Evolutionary conservation across 2,888 invertebrate species (phyloP).

Genomic region (Xestoiulus laeticollis): DNA sequence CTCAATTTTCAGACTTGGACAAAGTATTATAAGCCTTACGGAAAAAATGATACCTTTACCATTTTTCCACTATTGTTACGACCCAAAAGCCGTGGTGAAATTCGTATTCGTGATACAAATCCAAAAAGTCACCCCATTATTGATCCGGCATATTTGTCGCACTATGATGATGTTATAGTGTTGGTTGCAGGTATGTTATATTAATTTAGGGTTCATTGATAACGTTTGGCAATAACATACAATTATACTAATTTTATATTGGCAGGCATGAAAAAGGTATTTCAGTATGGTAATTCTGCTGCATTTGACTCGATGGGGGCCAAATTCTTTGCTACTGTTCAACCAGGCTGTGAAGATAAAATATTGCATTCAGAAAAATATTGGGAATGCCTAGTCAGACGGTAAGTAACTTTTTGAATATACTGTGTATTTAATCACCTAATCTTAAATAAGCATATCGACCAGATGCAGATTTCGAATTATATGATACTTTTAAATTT

Average conservation of each 20-base stretch:
- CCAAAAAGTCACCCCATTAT: constrained; percentile 88
- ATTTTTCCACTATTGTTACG: constrained; percentile 77
- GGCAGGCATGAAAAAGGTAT: not conserved
- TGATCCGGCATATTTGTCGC: constrained; percentile 90
- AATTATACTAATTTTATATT: not conserved
- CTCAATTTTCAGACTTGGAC: not conserved
- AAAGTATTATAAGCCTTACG: not conserved
- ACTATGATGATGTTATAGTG: constrained; percentile 78
- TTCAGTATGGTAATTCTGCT: not conserved
- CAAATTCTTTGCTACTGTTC: not conserved
- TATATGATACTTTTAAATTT: no score
- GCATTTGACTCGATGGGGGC: not conserved
- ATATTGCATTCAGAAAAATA: not conserved
- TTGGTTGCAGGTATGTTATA: constrained; percentile 74
- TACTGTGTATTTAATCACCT: not conserved
- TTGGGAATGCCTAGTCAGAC: not conserved
- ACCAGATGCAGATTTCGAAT: no score
- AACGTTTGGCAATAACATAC: not conserved
- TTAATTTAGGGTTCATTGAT: not conserved
- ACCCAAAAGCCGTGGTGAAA: constrained; percentile 75
- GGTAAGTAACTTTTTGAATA: not conserved
- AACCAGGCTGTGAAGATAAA: not conserved
- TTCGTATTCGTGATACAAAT: constrained; percentile 76
- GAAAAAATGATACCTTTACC: not conserved
- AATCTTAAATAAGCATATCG: not conserved